phyloP scores from a whole-genome alignment of 1,140 invertebrate species.

The Dreissena polymorpha region DNA sequence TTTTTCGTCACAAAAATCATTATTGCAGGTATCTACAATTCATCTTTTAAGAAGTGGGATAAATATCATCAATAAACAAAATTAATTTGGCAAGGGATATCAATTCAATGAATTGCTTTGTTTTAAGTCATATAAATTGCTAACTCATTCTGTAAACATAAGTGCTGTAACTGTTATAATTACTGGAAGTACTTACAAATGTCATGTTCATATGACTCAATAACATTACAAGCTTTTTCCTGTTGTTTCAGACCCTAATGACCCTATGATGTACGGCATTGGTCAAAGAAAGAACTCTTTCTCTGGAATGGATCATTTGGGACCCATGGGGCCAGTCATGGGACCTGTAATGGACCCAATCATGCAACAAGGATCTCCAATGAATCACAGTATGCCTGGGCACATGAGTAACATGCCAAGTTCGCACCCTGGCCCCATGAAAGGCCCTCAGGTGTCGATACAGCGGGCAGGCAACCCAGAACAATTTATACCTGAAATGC shows the following conservation, averaged over 20 bases:
- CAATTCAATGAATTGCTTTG: too few relatives aligned
- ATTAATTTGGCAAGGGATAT: too few relatives aligned
- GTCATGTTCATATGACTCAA: too few relatives aligned
- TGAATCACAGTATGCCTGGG: conserved; percentile 60
- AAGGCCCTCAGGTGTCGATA: conserved; percentile 63
- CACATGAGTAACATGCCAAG: conserved; percentile 61
- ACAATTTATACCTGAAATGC: conserved; percentile 74
- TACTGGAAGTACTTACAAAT: too few relatives aligned
- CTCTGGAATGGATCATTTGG: conserved; percentile 85
- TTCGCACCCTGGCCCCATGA: conserved; percentile 46
- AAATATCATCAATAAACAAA: too few relatives aligned
- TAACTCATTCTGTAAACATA: too few relatives aligned
- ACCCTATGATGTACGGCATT: conserved; percentile 66
- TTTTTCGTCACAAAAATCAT: too few relatives aligned
- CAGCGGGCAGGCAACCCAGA: conserved; percentile 77
- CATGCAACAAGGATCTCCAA: conserved; percentile 56
- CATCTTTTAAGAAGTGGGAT: too few relatives aligned
- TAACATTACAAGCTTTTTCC: neutral
- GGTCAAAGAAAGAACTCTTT: conserved; percentile 71
- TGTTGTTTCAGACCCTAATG: conserved; percentile 59
- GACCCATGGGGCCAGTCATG: conserved; percentile 68
- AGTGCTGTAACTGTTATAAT: too few relatives aligned
- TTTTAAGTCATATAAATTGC: too few relatives aligned
- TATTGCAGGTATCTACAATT: too few relatives aligned
- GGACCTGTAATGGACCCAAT: conserved; percentile 51